Percentiles rank a stretch among this genome's conserved stretches.
Evolutionary conservation across 1,140 invertebrate species (phyloP).

Genomic region (Pissodes strobi): DNA sequence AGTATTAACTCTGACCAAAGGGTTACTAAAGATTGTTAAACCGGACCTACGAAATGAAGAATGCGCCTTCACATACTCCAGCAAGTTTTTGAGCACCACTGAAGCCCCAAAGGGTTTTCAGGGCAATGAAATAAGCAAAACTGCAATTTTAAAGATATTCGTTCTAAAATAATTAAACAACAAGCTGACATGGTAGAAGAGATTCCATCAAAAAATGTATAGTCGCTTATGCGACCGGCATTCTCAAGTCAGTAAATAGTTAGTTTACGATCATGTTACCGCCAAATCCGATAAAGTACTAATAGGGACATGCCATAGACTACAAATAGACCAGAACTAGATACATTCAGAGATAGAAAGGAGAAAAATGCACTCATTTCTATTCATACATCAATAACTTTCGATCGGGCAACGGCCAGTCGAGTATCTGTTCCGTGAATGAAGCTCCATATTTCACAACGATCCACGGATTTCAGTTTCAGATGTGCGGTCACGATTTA

Average conservation of each 20-base stretch:
- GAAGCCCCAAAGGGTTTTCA: no score
- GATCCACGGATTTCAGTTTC: conserved; percentile 21
- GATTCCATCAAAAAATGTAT: no score
- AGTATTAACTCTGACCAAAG: no score
- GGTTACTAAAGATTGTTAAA: no score
- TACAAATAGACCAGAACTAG: conserved; percentile 17
- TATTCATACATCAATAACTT: conserved; percentile 32
- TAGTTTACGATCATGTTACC: not conserved
- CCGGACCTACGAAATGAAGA: no score
- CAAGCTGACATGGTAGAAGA: no score
- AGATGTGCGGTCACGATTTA: conserved; percentile 27
- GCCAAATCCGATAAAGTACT: conserved; percentile 11
- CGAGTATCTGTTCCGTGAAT: conserved; percentile 19
- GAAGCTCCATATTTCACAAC: conserved; percentile 26
- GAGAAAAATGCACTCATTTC: conserved; percentile 17
- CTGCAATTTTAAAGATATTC: no score
- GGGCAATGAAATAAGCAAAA: no score
- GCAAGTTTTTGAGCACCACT: no score
- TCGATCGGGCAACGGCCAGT: conserved; percentile 12
- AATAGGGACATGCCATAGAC: conserved; percentile 14
- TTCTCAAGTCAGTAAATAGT: not conserved
- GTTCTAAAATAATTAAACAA: no score
- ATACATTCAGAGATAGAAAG: conserved; percentile 2
- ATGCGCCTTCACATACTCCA: no score
- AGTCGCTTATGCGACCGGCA: no score